Evolutionary conservation across 2,888 invertebrate genomes (phyloP).

Genomic region (Tipula helvola): DNA sequence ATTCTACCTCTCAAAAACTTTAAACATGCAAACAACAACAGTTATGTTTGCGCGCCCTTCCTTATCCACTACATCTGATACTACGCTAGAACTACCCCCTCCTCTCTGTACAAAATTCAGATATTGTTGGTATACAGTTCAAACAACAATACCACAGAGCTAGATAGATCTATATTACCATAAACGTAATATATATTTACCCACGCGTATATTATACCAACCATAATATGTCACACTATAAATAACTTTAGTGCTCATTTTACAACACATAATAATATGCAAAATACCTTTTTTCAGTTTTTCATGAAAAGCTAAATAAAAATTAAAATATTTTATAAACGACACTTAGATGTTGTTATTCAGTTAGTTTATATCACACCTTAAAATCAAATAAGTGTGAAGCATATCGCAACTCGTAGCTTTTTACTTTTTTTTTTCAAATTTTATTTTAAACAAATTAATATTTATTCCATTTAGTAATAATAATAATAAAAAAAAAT

Average conservation of each 20-base stretch:
- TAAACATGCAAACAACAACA: not conserved
- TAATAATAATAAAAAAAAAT: not conserved
- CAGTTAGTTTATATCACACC: not conserved
- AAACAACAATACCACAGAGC: not conserved
- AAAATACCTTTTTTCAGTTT: not conserved
- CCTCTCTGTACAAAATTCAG: not conserved
- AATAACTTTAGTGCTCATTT: not conserved
- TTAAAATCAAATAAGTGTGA: slow-evolving; percentile 5
- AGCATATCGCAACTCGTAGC: not conserved
- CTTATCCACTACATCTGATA: not conserved
- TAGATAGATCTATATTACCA: not conserved
- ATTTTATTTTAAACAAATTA: not conserved
- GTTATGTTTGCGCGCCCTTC: not conserved
- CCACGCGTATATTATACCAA: not conserved
- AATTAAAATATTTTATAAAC: not conserved
- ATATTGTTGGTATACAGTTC: not conserved
- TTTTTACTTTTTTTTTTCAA: no score
- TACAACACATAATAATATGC: slow-evolving; percentile 8
- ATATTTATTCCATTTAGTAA: not conserved
- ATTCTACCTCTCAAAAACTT: not conserved
- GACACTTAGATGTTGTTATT: slow-evolving; percentile 6
- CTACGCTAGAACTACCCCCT: not conserved
- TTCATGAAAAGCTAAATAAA: not conserved
- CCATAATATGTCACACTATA: slow-evolving; percentile 4
- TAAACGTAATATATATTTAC: not conserved